phyloP scores from a whole-genome alignment of 2,888 invertebrate species.

The Drosophila tanythrix region DNA sequence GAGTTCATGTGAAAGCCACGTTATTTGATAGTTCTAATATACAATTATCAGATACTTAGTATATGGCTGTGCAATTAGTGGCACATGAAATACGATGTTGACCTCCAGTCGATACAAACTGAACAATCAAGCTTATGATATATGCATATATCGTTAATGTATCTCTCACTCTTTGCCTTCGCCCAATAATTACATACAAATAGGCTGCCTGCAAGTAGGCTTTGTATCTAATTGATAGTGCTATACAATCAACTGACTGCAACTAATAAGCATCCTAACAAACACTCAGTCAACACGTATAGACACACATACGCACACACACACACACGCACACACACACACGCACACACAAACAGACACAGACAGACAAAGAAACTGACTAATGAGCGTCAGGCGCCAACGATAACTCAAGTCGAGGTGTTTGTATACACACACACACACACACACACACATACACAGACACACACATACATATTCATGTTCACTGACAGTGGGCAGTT shows the following conservation, averaged over 20 bases:
- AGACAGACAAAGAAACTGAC: not conserved
- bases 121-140: slow-evolving; percentile 17
- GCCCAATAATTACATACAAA: slow-evolving; percentile 6
- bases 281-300: slow-evolving; percentile 24
- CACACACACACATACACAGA: not conserved
- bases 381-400: slow-evolving; percentile 18
- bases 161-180: not conserved
- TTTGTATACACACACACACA: not conserved
- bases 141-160: slow-evolving; percentile 9
- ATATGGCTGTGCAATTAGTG: slow-evolving; percentile 59
- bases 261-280: slow-evolving; percentile 58
- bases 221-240: slow-evolving; percentile 38
- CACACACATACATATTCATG: not conserved
- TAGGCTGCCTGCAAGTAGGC: slow-evolving; percentile 7
- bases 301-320: not conserved
- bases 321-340: not conserved
- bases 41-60: not conserved
- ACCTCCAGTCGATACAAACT: slow-evolving; percentile 52
- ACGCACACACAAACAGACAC: not conserved
- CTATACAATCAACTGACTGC: slow-evolving; percentile 36
- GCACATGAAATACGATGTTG: slow-evolving; percentile 62
- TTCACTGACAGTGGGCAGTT: slow-evolving; percentile 26
- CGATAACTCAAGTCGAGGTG: slow-evolving; percentile 7
- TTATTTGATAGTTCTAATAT: slow-evolving; percentile 26
- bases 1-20: slow-evolving; percentile 7